phyloP scores from a whole-genome alignment of 2,888 invertebrate species.

The Dryobota labecula region DNA sequence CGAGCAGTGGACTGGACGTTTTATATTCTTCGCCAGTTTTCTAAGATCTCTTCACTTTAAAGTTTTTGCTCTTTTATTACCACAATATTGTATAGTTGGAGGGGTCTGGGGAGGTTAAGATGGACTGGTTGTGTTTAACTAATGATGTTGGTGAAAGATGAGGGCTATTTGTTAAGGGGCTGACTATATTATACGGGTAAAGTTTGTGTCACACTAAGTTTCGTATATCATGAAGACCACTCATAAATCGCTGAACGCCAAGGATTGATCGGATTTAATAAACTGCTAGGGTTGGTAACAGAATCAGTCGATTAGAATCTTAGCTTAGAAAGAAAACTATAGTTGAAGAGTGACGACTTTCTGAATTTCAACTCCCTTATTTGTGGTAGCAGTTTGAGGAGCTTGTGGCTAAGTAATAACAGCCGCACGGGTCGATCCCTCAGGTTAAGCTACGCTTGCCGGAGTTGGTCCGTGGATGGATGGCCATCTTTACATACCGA shows the following conservation, averaged over 20 bases:
- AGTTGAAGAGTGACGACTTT: not conserved
- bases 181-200: conserved; percentile 61
- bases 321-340: not conserved
- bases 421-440: too few relatives aligned
- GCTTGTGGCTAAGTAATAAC: too few relatives aligned
- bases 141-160: conserved; percentile 80
- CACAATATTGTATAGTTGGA: conserved; percentile 20
- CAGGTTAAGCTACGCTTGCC: too few relatives aligned
- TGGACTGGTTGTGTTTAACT: conserved; percentile 73
- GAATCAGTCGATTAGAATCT: not conserved
- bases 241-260: conserved; percentile 38
- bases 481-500: too few relatives aligned
- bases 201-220: conserved; percentile 50
- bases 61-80: conserved; percentile 48
- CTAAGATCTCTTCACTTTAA: conserved; percentile 57
- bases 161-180: conserved; percentile 78
- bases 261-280: conserved; percentile 24
- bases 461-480: too few relatives aligned
- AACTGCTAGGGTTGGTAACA: not conserved
- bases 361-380: not conserved
- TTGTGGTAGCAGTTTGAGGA: not conserved
- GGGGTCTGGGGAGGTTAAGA: conserved; percentile 58
- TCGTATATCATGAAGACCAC: conserved; percentile 31
- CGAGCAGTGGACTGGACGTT: conserved; percentile 70
- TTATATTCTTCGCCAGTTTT: conserved; percentile 68